Percentiles rank a stretch among this genome's conserved stretches.
phyloP scores from a whole-genome alignment of 2,797 vertebrate genomes.

The Chaunax sp. region DNA sequence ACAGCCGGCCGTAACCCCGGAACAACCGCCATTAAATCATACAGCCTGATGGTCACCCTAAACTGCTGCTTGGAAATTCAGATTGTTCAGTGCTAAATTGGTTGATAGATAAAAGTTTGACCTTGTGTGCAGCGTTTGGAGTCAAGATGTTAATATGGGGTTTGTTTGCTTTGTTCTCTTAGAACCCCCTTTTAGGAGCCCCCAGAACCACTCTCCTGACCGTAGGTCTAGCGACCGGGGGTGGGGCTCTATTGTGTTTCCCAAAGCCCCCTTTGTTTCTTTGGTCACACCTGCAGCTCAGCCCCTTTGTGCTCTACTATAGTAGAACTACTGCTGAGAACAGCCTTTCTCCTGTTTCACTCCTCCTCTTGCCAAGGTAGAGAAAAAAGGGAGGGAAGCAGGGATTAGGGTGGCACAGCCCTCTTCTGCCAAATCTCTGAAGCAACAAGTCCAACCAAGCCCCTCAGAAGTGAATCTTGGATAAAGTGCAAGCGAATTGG shows the following conservation, averaged over 20 bases:
- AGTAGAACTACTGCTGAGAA: slow-evolving; percentile 73
- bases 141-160: slow-evolving; percentile 44
- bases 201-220: slow-evolving; percentile 85
- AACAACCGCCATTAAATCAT: slow-evolving; percentile 63
- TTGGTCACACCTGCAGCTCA: slow-evolving; percentile 79
- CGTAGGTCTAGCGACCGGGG: slow-evolving; percentile 63
- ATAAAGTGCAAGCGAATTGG: slow-evolving; percentile 55
- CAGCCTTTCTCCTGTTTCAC: slow-evolving; percentile 78
- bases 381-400: slow-evolving; percentile 52
- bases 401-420: slow-evolving; percentile 57
- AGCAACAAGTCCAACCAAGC: slow-evolving; percentile 76
- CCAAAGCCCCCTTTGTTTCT: slow-evolving; percentile 76
- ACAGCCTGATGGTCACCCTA: slow-evolving; percentile 37
- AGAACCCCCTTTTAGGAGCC: slow-evolving; percentile 52
- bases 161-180: slow-evolving; percentile 39
- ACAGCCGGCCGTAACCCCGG: slow-evolving; percentile 64
- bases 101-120: slow-evolving; percentile 45
- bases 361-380: slow-evolving; percentile 68
- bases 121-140: slow-evolving; percentile 34
- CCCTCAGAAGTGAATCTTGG: slow-evolving; percentile 52
- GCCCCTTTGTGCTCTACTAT: slow-evolving; percentile 69
- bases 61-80: slow-evolving; percentile 41
- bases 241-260: slow-evolving; percentile 82
- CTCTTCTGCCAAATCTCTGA: slow-evolving; percentile 61
- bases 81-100: slow-evolving; percentile 21